Base-by-base conservation (phyloP, 23 tunicate genomes). In the Diplosoma virens region DNA sequence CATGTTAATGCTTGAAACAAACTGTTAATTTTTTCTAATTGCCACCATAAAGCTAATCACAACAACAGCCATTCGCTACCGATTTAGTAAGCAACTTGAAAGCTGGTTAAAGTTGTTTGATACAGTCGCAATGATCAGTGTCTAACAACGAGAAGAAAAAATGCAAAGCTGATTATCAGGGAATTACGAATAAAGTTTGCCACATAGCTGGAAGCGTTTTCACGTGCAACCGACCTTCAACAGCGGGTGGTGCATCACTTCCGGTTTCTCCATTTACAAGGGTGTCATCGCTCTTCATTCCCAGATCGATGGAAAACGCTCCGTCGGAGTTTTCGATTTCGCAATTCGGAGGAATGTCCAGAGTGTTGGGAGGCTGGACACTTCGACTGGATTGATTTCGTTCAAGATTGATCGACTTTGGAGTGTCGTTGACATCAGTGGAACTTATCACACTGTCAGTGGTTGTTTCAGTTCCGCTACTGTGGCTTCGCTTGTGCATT, bases 301-400 rank as follows among this genome's bases (percentile, higher is more conserved):
- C 81, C 6, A 53, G 75, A 24, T 82, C 87, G 3, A 72, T n/a
- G 9, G 22, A 25, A 29, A 47, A 61, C 21, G 25, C 58, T 0
- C 73, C 75, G 0, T 31, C 66, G 0, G 56, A 25, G 20, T 34
- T 1, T 3, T 59, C 33, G 2, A 30, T 37, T 3, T 30, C 34
- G 32, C 75, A 32, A 0, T 26, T 45, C 0, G 28, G 70, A 1
- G 85, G 81, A 47, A 86, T 58, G 30, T 75, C 79, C n/a, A 86
- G 70, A 27, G 93, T 79, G 45, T 41, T 66, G 26, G 93, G 93
- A 0, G 93, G 93, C 59, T 86, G 74, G 3, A 80, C 71, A 37
- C 69, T 71, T 28, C 93, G 79, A 0, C 75, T 59, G 27, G 81
- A 80, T 37, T 30, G 30, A 5, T 58, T 68, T 14, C 78, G 76